phyloP scores from a whole-genome alignment of 2,797 vertebrate species.

The Xiphorhynchus erythropygius region DNA sequence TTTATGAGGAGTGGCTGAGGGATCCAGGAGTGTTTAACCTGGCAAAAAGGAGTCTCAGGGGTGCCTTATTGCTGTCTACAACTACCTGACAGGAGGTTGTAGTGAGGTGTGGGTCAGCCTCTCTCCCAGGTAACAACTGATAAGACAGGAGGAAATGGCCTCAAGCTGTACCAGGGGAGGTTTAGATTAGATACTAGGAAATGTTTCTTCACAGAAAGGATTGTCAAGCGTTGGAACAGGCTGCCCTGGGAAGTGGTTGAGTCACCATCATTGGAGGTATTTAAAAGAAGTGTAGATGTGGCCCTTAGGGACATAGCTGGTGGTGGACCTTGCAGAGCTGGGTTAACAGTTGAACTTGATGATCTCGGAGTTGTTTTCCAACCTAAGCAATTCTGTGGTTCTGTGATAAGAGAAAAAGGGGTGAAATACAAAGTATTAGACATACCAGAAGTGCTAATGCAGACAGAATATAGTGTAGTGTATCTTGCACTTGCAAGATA shows the following conservation, averaged over 20 bases:
- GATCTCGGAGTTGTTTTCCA: neutral
- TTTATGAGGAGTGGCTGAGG: neutral
- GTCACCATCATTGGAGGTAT: neutral
- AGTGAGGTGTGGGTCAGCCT: neutral
- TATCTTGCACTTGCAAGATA: neutral
- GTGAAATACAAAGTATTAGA: neutral
- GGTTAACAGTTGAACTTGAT: neutral
- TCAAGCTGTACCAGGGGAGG: neutral
- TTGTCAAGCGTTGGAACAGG: neutral
- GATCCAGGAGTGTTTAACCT: neutral
- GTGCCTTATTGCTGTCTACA: neutral
- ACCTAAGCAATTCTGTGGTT: neutral
- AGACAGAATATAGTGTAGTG: neutral
- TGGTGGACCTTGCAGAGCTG: neutral
- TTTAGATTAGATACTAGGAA: neutral
- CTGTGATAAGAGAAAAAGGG: neutral
- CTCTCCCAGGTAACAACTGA: neutral
- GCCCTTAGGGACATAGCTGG: neutral
- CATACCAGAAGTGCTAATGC: neutral
- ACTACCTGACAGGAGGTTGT: neutral
- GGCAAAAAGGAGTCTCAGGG: fast-evolving
- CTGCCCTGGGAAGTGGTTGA: neutral
- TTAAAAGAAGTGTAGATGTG: neutral
- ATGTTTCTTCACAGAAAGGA: neutral
- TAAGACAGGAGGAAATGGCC: neutral